Evolutionary conservation across 2,888 invertebrate genomes (phyloP), one percentile per base, ranked within the genome.

Genomic region (Noctuana brunneofusca): DNA sequence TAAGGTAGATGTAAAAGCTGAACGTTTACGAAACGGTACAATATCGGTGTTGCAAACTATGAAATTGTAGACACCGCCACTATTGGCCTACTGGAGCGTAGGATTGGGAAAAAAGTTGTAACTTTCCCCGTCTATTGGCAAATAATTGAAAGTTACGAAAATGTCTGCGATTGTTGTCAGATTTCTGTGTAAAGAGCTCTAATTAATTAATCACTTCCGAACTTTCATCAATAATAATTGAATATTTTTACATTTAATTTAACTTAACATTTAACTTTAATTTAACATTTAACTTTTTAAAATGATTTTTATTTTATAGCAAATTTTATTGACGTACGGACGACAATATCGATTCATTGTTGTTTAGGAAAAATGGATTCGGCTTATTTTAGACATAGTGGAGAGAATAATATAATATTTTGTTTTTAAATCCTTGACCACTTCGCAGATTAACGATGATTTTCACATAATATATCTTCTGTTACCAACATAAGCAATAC

Each of bases 61-160:
- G 85, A 88, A 88, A 88, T 86, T 87, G 86, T 86, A 78, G 79
- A 80, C 80, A 76, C 75, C 74, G 79, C 79, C 74, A 79, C 75
- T 75, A 76, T 76, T 80, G 75, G 79, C 73, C 84, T 86, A 89
- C 82, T 90, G 85, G 87, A 90, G 89, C 91, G 89, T 91, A 83
- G 78, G 79, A 90, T 91, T 90, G 84, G 78, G 84, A 89, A 90
- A 86, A 89, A 89, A 85, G 83, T 81, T 74, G 65, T 62, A 72
- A 83, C 86, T 89, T 89, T 88, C 89, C 81, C 83, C 76, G 69
- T 64, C 71, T 64, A 69, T 88, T 89, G 79, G 83, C 74, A 80
- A 88, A 86, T 81, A 77, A 74, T 79, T 78, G 76, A 79, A 79
- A 81, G 79, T 86, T 86, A 78, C 84, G 83, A 85, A 83, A 87